Conservation (phyloP, 1,140 invertebrate species). For the Archegozetes longisetosus region DNA sequence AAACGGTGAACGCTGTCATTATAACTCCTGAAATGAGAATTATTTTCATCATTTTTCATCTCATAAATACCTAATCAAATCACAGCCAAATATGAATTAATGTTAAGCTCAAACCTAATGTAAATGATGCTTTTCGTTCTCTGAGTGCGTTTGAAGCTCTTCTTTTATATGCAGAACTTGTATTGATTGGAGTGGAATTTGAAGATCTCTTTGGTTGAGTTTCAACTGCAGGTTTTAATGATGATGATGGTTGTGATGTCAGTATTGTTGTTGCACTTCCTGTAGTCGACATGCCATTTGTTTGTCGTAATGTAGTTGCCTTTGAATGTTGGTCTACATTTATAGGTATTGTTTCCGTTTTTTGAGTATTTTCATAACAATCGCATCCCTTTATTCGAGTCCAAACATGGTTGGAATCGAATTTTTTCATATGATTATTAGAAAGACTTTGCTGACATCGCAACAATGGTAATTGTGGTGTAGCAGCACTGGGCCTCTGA, state of each 20-base stretch:
- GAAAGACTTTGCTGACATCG: not conserved
- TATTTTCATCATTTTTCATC: no score
- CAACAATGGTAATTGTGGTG: not conserved
- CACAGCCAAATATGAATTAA: no score
- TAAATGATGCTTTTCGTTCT: constrained; percentile 68
- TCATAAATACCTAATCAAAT: no score
- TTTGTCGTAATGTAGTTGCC: not conserved
- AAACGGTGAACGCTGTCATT: constrained; percentile 79
- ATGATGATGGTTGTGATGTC: not conserved
- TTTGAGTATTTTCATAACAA: not conserved
- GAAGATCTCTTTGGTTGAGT: not conserved
- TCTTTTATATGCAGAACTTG: constrained; percentile 8
- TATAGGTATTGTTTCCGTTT: not conserved
- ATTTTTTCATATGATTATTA: not conserved
- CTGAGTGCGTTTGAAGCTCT: constrained; percentile 17
- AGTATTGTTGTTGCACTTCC: not conserved
- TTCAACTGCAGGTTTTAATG: not conserved
- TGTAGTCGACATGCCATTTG: not conserved
- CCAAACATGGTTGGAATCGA: not conserved
- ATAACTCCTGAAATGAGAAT: constrained; percentile 43
- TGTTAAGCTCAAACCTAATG: constrained; percentile 43
- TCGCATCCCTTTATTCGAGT: not conserved
- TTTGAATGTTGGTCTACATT: not conserved
- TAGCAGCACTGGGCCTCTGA: constrained; percentile 12
- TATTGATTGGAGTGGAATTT: not conserved